Evolutionary conservation across 2,113 vertebrate species (phyloP).

Genomic region (Piprites chloris): DNA sequence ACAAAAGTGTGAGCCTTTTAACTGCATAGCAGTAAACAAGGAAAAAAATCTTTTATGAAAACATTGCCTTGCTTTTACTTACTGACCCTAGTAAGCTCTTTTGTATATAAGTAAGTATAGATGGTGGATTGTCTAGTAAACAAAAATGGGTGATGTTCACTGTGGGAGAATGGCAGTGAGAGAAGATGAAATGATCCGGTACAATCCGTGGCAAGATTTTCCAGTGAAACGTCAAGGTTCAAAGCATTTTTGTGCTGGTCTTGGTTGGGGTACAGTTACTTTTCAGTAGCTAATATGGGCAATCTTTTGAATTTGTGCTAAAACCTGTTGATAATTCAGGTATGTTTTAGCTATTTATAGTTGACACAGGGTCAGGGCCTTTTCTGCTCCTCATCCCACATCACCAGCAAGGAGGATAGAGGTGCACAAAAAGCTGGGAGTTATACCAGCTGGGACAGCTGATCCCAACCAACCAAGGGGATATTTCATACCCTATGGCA

Average conservation of each 20-base stretch:
- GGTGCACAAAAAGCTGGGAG: not conserved
- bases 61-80: not conserved
- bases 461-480: not conserved
- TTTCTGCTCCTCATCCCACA: not conserved
- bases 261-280: not conserved
- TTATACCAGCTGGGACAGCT: not conserved
- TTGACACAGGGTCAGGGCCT: not conserved
- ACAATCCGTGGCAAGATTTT: not conserved
- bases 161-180: not conserved
- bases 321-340: not conserved
- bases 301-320: not conserved
- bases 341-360: not conserved
- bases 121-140: not conserved
- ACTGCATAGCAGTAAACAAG: not conserved
- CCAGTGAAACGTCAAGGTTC: conserved; percentile 17
- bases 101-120: not conserved
- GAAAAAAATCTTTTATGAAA: not conserved
- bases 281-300: not conserved
- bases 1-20: not conserved
- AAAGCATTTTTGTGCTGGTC: conserved; percentile 9
- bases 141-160: not conserved
- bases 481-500: not conserved
- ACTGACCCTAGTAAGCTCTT: not conserved
- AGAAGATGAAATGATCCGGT: not conserved
- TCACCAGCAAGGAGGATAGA: not conserved